Evolutionary conservation across 2,888 invertebrate species (phyloP), one percentile per base, ranked within the genome.

Genomic region (Pollenia griseotomentosa): DNA sequence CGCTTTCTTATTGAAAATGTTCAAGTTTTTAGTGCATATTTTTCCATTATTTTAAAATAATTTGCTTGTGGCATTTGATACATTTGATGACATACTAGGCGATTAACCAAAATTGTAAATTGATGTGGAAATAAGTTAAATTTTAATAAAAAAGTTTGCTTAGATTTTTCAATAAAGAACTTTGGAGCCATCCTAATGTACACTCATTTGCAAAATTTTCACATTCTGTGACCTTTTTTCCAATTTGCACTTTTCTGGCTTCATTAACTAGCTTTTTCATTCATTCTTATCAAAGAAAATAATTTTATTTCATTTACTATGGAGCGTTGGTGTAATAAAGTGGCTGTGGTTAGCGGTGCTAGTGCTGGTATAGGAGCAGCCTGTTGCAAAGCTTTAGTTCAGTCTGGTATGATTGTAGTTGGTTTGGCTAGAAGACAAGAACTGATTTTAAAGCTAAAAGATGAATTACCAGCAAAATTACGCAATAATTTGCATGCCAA

Each of bases 281-380:
- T 79, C 10, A 33, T 46, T 68, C 1, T 9, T 14, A 33, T 12
- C 14, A n/a, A 7, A n/a, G 42, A n/a, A 53, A 77, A 51, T 42
- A 16, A 48, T 8, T 33, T 12, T 48, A 46, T 12, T 78, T 78
- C 51, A 82, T 83, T 89, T 70, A 68, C n/a, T 19, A 94, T 95
- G 94, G 95, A 96, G 65, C 94, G 95, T 80, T 96, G 95, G 95
- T 89, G 90, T 8, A 95, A 95, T 79, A 95, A 95, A 91, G 94
- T 95, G 0, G 96, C 95, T 0, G 93, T 96, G 65, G 95, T 96
- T 66, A 96, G 95, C 5, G 96, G 96, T 59, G 95, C 95, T 19
- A 95, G 95, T 91, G 93, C 94, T 0, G 96, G 96, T 7, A 96
- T 96, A 77, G 96, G 95, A 12, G 94, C 94, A 2, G 94, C 94